Evolutionary conservation across 2,113 vertebrate genomes (phyloP).

Genomic region (Hippocampus mohnikei): DNA sequence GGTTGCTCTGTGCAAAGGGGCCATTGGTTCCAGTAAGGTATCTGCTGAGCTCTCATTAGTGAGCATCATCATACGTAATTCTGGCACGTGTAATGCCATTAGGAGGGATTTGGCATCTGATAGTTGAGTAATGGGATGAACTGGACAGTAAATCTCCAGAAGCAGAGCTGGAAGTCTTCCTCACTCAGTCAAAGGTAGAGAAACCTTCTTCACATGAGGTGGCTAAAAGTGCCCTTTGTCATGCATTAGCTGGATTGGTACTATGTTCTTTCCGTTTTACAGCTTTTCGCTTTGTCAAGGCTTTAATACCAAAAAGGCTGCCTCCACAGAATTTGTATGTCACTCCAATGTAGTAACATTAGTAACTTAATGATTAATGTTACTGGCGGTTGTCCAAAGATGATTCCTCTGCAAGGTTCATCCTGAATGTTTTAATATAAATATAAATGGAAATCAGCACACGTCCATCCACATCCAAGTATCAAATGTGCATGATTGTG

Average conservation of each 20-base stretch:
- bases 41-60: constrained; percentile 65
- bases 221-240: constrained; percentile 21
- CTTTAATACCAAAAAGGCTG: neutral
- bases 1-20: constrained; percentile 40
- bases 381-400: neutral
- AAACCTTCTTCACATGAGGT: constrained; percentile 4
- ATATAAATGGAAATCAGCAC: neutral
- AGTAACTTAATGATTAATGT: too few relatives aligned
- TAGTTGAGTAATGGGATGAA: constrained; percentile 82
- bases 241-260: neutral
- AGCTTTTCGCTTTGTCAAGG: neutral
- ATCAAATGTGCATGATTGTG: neutral
- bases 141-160: constrained; percentile 57
- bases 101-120: constrained; percentile 81
- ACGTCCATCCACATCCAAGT: neutral
- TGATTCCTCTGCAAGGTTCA: constrained; percentile 8
- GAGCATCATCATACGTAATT: constrained; percentile 70
- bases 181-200: constrained; percentile 28
- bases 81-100: constrained; percentile 77
- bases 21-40: constrained; percentile 67
- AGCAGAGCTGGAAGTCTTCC: constrained; percentile 49
- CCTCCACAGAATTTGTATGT: neutral
- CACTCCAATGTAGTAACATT: neutral
- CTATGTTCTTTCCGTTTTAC: neutral
- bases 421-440: constrained; percentile 1